phyloP scores from a whole-genome alignment of 1,140 invertebrate genomes.

The Penaeus japonicus region DNA sequence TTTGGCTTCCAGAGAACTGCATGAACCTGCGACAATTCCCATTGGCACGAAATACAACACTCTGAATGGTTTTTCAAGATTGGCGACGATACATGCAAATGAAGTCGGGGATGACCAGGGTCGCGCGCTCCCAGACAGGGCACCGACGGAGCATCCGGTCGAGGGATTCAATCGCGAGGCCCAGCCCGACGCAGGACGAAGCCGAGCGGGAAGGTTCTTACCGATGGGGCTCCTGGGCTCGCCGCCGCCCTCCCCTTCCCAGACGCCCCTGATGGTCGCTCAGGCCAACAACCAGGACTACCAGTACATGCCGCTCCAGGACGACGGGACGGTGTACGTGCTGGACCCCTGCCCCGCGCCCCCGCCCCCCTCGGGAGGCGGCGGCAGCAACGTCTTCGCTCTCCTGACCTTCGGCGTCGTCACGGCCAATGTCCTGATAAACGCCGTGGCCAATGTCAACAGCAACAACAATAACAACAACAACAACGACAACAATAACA shows the following conservation, averaged over 20 bases:
- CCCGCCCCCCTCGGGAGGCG: constrained; percentile 62
- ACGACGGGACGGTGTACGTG: background rate
- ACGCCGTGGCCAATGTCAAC: constrained; percentile 32
- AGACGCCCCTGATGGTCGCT: background rate
- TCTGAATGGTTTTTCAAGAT: too few relatives aligned
- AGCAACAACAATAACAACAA: constrained; percentile 45
- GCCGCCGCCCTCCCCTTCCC: background rate
- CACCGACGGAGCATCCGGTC: too few relatives aligned
- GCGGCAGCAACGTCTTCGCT: constrained; percentile 68
- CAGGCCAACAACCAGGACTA: background rate
- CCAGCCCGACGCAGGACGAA: background rate
- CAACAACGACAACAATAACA: constrained; percentile 28
- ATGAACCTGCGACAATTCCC: too few relatives aligned
- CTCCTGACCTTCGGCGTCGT: constrained; percentile 61
- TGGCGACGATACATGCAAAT: too few relatives aligned
- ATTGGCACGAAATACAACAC: too few relatives aligned
- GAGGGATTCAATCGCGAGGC: too few relatives aligned
- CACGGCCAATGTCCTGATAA: constrained; percentile 32
- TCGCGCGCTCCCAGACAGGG: too few relatives aligned
- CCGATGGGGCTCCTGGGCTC: background rate
- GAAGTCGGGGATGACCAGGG: too few relatives aligned
- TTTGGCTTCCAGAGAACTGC: too few relatives aligned
- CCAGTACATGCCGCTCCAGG: constrained; percentile 15
- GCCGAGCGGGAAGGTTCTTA: background rate
- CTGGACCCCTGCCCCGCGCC: constrained; percentile 11